These are phyloP conservation scores for Coptodon bakossiorum DNA, from an alignment of 2,113 vertebrate species.

Conservation along the genomic window DNA sequence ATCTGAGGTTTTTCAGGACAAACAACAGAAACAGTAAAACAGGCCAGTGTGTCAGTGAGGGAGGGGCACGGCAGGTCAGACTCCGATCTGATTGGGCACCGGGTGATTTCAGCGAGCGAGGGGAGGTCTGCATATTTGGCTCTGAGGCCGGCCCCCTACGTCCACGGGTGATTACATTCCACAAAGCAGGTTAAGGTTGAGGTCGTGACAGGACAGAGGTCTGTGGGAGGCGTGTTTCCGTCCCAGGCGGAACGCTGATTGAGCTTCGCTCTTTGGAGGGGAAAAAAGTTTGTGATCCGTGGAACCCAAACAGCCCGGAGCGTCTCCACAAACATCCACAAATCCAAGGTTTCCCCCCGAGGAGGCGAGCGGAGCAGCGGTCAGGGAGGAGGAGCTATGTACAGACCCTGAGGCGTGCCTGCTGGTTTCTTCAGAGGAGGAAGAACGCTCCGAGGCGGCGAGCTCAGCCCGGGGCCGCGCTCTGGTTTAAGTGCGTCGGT, in stretches of 20 bases:
- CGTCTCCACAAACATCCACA: neutral
- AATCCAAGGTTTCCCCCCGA: neutral
- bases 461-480: neutral
- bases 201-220: constrained; percentile 7
- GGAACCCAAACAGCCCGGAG: neutral
- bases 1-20: constrained; percentile 28
- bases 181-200: constrained; percentile 24
- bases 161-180: constrained; percentile 52
- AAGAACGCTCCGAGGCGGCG: constrained; percentile 63
- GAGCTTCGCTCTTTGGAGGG: constrained; percentile 36
- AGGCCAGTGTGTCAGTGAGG: neutral
- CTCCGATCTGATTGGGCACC: neutral
- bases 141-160: neutral
- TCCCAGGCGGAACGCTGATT: constrained; percentile 11
- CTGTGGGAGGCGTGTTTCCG: neutral
- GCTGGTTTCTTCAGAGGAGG: constrained; percentile 50
- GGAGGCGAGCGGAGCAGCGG: neutral
- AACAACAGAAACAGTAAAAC: neutral
- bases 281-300: neutral
- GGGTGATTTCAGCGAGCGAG: neutral
- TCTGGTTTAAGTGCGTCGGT: constrained; percentile 19
- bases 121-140: constrained; percentile 3
- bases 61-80: neutral
- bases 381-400: constrained; percentile 47
- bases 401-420: constrained; percentile 86